Evolutionary conservation across 2,888 invertebrate species (phyloP).

Genomic region (Folsomia candida): DNA sequence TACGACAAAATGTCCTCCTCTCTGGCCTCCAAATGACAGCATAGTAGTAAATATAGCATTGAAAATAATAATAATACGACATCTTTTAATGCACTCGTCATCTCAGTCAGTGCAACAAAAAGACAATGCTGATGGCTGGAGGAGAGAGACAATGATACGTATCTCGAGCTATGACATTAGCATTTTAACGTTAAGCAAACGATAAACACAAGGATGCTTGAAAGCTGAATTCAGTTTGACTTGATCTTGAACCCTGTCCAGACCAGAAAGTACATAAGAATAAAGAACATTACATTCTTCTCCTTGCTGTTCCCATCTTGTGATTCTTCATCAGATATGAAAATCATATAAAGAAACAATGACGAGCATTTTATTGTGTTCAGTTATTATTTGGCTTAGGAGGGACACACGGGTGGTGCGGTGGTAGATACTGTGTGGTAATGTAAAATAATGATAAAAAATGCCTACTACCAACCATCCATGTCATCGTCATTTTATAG

Average conservation of each 20-base stretch:
- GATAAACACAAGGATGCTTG: neutral
- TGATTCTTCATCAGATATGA: neutral
- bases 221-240: neutral
- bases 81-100: too few relatives aligned
- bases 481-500: neutral
- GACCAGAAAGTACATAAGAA: neutral
- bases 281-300: too few relatives aligned
- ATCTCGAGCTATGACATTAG: too few relatives aligned
- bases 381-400: too few relatives aligned
- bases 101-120: too few relatives aligned
- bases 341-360: neutral
- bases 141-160: too few relatives aligned
- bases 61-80: too few relatives aligned
- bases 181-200: too few relatives aligned
- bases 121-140: too few relatives aligned
- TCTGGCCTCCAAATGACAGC: too few relatives aligned
- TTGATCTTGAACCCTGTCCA: neutral
- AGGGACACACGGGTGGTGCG: neutral
- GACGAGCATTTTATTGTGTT: conserved; percentile 2
- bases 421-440: neutral
- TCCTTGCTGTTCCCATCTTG: neutral
- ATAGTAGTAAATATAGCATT: too few relatives aligned
- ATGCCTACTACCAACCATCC: neutral
- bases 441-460: conserved; percentile 3
- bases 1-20: neutral